Base-by-base conservation (phyloP, 2,113 vertebrate genomes). In the Pedetes capensis region DNA sequence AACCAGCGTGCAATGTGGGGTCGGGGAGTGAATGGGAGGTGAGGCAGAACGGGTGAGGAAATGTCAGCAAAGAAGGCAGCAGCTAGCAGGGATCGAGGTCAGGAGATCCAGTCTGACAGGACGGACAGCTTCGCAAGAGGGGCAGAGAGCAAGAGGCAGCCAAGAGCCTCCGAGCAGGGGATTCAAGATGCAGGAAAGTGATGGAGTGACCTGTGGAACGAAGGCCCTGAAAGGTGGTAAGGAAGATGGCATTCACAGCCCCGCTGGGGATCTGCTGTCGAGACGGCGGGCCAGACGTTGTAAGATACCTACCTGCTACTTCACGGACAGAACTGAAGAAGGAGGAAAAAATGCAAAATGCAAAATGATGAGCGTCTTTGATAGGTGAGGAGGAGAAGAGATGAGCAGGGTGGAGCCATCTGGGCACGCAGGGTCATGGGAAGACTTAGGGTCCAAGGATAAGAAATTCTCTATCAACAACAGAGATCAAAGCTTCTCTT, bases 381-480 rank as follows among this genome's bases (percentile, higher is more conserved):
- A 25, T 59, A 72, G 49, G 23, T 42, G 78, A 68, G 39, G 25
- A 53, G n/a, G 42, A 75, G 39, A 23, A 18, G 6, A 34, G 22
- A 20, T 22, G 59, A 94, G 72, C 42, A 53, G 16, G n/a, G 34
- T 37, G 78, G 53, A 66, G 47, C 39, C 32, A 1, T 92, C 20
- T 7, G 69, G 87, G 23, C 37, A 3, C 12, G 12, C 18, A 32
- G 44, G 92, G 95, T 93, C 95, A 42, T 92, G 96, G 59, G 95
- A 96, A 97, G 75, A 90, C 71, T 91, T 59, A 7, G 16, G 27
- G 89, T 96, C 93, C 96, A 84, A 95, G 89, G 42, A 80, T 71
- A 37, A 84, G 53, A 57, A 96, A 63, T n/a, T 80, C 6, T 94
- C 78, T 29, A 53, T 91, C 81, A 93, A 91, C 94, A 80, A n/a